phyloP scores from a whole-genome alignment of 2,888 invertebrate species.

The Nymphalis urticae region DNA sequence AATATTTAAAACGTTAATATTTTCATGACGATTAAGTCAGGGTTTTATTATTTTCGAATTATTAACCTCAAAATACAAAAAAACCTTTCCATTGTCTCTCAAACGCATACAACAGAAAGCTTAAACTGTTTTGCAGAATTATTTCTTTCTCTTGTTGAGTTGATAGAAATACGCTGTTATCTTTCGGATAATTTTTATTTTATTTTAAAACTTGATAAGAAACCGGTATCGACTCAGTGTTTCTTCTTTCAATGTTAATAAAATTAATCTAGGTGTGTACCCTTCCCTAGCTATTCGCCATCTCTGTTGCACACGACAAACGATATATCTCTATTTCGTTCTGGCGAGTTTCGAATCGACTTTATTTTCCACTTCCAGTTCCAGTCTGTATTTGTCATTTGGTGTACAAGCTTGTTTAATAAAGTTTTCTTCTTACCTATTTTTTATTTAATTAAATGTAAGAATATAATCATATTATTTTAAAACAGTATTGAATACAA shows the following conservation, averaged over 20 bases:
- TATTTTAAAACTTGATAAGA: constrained; percentile 40
- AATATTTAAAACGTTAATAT: too few species aligned
- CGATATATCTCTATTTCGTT: constrained; percentile 48
- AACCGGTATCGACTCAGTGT: constrained; percentile 54
- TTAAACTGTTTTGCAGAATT: too few species aligned
- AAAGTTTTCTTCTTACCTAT: constrained; percentile 38
- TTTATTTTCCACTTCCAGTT: constrained; percentile 42
- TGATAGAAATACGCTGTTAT: neutral
- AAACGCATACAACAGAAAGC: too few species aligned
- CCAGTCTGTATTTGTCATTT: constrained; percentile 70
- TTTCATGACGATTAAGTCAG: too few species aligned
- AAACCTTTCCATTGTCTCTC: too few species aligned
- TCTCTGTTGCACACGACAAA: constrained; percentile 50
- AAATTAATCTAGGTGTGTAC: constrained; percentile 27
- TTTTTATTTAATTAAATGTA: constrained; percentile 25
- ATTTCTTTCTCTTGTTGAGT: neutral
- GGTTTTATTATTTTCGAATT: too few species aligned
- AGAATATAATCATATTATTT: neutral
- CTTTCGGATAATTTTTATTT: constrained; percentile 17
- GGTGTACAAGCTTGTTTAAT: constrained; percentile 51
- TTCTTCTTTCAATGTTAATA: constrained; percentile 37
- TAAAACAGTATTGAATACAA: neutral
- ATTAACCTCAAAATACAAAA: too few species aligned
- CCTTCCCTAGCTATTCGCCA: constrained; percentile 49
- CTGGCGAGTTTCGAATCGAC: constrained; percentile 38